These are phyloP conservation scores for Mesitornis unicolor DNA, from an alignment of 2,113 vertebrate species.

Conservation along the genomic window DNA sequence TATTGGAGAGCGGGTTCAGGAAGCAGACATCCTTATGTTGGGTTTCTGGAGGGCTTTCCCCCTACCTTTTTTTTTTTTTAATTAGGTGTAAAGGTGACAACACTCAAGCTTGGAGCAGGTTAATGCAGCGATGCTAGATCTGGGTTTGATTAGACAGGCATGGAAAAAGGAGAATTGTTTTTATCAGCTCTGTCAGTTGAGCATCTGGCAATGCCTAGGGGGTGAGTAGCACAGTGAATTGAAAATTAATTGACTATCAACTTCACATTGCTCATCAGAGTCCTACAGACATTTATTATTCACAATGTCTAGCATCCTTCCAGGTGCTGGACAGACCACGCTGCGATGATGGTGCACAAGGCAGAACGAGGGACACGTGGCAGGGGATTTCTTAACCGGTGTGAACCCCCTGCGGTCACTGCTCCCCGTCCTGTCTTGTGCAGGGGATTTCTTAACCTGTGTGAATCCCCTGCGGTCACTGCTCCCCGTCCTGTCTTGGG, in stretches of 20 bases:
- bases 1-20: background rate
- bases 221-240: background rate
- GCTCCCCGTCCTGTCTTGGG: background rate
- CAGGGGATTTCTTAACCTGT: too few species aligned
- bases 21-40: background rate
- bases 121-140: background rate
- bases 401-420: too few species aligned
- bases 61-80: background rate
- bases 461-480: too few species aligned
- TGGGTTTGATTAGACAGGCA: background rate
- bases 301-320: background rate
- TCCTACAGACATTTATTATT: background rate
- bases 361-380: background rate
- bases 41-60: background rate
- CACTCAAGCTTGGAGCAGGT: background rate
- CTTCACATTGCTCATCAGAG: background rate
- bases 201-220: constrained; percentile 26
- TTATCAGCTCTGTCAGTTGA: background rate
- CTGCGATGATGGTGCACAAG: background rate
- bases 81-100: background rate
- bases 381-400: too few species aligned
- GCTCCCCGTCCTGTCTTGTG: too few species aligned
- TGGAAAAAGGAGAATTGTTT: background rate
- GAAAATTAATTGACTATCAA: constrained; percentile 34
- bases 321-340: background rate